Percentiles rank a stretch among this genome's conserved stretches.
Evolutionary conservation across 2,113 vertebrate species (phyloP).

Genomic region (Equus quagga): DNA sequence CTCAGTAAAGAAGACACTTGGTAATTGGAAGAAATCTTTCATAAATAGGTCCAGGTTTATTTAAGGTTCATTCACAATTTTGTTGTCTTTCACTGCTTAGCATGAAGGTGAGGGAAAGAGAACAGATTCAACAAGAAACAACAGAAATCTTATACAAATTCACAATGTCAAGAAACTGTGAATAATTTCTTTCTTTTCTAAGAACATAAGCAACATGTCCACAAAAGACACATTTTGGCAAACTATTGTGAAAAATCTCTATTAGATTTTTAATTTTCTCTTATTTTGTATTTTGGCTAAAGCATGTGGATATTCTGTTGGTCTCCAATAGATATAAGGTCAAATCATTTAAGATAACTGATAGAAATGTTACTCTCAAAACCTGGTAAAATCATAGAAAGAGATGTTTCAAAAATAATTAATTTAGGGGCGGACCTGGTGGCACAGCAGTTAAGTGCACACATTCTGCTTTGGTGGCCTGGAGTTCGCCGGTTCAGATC

Average conservation of each 20-base stretch:
- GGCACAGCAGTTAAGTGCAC: no score
- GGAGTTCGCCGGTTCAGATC: no score
- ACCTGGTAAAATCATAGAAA: not conserved
- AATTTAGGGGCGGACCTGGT: not conserved
- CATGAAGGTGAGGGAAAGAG: not conserved
- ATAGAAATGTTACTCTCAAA: not conserved
- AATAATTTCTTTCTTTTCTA: not conserved
- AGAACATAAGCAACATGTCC: not conserved
- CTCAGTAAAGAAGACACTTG: not conserved
- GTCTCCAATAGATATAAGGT: not conserved
- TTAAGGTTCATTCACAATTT: not conserved
- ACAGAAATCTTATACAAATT: not conserved
- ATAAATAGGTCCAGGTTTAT: not conserved
- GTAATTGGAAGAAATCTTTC: not conserved
- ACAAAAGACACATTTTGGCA: not conserved
- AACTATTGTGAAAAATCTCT: not conserved
- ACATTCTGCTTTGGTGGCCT: no score
- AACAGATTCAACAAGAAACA: not conserved
- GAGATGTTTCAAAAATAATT: not conserved
- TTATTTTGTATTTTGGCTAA: not conserved
- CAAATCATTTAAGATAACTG: not conserved
- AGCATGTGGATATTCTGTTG: not conserved
- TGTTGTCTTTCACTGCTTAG: not conserved
- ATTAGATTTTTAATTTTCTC: not conserved
- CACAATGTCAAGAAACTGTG: not conserved